Conservation (phyloP, 2,888 invertebrate genomes). For the Metalampra italica region DNA sequence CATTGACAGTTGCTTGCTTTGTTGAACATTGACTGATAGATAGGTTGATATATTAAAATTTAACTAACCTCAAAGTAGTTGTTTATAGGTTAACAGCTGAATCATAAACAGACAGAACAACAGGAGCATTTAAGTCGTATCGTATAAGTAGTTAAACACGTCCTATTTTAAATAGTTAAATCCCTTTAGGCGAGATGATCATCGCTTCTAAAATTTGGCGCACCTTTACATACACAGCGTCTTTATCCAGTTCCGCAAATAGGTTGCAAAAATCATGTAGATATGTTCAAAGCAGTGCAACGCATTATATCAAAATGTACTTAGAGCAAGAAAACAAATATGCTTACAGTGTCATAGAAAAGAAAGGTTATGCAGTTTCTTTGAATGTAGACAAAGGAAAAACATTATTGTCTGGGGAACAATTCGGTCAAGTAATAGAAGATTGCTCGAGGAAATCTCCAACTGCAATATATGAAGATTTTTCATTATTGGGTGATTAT, state of each 20-base stretch:
- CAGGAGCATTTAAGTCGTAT: too few species aligned
- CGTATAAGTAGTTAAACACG: too few species aligned
- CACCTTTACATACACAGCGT: constrained; percentile 6
- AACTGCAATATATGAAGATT: constrained; percentile 42
- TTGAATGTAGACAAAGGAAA: constrained; percentile 21
- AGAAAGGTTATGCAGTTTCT: constrained; percentile 45
- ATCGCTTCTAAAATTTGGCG: constrained; percentile 17
- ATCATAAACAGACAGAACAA: too few species aligned
- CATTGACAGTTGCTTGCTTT: too few species aligned
- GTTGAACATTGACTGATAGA: too few species aligned
- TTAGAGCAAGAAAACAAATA: constrained; percentile 62
- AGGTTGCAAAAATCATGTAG: constrained; percentile 20
- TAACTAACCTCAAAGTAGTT: too few species aligned
- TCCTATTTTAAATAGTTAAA: background rate
- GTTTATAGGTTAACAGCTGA: too few species aligned
- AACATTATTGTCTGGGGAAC: constrained; percentile 20
- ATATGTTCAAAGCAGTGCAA: constrained; percentile 32
- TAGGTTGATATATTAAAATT: too few species aligned
- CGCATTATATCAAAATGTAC: constrained; percentile 44
- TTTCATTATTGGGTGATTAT: constrained; percentile 48
- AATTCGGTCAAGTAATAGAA: constrained; percentile 35
- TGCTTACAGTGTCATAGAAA: constrained; percentile 59
- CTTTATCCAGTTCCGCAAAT: constrained; percentile 7
- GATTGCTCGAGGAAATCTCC: constrained; percentile 44
- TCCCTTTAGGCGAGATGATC: background rate